Conservation (phyloP, 2,797 vertebrate genomes). For the Pithecia hirsuta region DNA sequence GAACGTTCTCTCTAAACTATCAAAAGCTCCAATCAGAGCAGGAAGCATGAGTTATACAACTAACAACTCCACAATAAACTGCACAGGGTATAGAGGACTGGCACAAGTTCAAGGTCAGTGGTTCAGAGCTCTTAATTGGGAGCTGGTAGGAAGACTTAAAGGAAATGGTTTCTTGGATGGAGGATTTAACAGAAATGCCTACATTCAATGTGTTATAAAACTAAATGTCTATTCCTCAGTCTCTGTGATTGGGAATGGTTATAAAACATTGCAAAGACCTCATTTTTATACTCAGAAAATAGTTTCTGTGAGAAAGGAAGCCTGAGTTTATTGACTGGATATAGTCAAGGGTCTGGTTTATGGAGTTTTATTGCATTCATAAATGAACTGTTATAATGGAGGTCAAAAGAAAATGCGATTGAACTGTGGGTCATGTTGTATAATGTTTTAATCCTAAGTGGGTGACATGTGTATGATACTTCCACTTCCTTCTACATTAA, state of each 20-base stretch:
- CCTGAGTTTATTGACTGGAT: not conserved
- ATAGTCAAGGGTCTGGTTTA: not conserved
- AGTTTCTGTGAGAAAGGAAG: slow-evolving; percentile 14
- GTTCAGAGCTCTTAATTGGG: not conserved
- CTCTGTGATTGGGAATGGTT: not conserved
- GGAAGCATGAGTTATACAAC: slow-evolving; percentile 7
- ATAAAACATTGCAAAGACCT: slow-evolving; percentile 39
- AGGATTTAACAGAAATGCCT: not conserved
- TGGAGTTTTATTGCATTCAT: slow-evolving; percentile 6
- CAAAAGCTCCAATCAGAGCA: slow-evolving; percentile 31
- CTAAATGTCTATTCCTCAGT: not conserved
- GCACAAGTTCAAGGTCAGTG: not conserved
- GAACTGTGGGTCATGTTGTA: slow-evolving; percentile 1
- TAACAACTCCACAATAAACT: not conserved
- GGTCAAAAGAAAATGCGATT: slow-evolving; percentile 44
- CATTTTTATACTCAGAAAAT: not conserved
- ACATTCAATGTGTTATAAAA: not conserved
- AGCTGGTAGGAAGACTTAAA: not conserved
- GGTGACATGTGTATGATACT: not conserved
- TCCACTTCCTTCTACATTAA: not conserved
- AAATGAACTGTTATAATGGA: slow-evolving; percentile 47
- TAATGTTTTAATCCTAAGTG: slow-evolving; percentile 19
- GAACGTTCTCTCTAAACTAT: slow-evolving; percentile 23
- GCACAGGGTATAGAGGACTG: not conserved
- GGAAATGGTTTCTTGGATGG: not conserved